Evolutionary conservation across 2,888 invertebrate species (phyloP).

Genomic region (Cephonodes hylas): DNA sequence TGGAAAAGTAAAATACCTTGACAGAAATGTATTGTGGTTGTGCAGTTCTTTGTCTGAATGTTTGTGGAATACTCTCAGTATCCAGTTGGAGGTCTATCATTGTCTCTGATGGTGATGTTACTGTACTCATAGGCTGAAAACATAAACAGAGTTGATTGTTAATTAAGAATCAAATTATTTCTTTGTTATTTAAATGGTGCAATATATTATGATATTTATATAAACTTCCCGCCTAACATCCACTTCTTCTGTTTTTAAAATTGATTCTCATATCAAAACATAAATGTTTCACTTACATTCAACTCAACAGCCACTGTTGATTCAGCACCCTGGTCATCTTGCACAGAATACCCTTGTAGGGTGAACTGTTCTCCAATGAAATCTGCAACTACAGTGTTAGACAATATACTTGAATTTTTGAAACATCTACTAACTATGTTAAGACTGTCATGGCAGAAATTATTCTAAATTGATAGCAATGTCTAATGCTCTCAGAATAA

Average conservation of each 20-base stretch:
- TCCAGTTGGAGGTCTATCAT: slow-evolving; percentile 54
- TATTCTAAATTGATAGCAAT: too few relatives aligned
- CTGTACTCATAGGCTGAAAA: not conserved
- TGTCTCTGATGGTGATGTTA: slow-evolving; percentile 40
- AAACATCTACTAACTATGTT: too few relatives aligned
- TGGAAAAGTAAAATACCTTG: slow-evolving; percentile 41
- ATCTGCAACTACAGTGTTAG: slow-evolving; percentile 50
- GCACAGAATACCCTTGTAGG: slow-evolving; percentile 59
- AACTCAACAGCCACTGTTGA: slow-evolving; percentile 47
- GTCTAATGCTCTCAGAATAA: too few relatives aligned
- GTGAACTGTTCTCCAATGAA: slow-evolving; percentile 67
- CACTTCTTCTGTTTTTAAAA: too few relatives aligned
- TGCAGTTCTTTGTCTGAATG: slow-evolving; percentile 27
- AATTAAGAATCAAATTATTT: not conserved
- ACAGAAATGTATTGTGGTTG: slow-evolving; percentile 52
- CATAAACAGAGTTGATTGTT: not conserved
- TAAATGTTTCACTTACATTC: slow-evolving; percentile 46
- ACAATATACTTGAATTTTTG: not conserved
- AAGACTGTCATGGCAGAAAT: too few relatives aligned
- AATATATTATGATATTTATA: too few relatives aligned
- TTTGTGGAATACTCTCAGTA: slow-evolving; percentile 27
- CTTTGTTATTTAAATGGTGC: slow-evolving; percentile 8
- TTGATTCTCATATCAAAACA: not conserved
- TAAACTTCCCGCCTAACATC: too few relatives aligned
- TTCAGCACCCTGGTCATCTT: slow-evolving; percentile 49